phyloP scores from a whole-genome alignment of 2,888 invertebrate genomes.

The Diarsia dahlii region DNA sequence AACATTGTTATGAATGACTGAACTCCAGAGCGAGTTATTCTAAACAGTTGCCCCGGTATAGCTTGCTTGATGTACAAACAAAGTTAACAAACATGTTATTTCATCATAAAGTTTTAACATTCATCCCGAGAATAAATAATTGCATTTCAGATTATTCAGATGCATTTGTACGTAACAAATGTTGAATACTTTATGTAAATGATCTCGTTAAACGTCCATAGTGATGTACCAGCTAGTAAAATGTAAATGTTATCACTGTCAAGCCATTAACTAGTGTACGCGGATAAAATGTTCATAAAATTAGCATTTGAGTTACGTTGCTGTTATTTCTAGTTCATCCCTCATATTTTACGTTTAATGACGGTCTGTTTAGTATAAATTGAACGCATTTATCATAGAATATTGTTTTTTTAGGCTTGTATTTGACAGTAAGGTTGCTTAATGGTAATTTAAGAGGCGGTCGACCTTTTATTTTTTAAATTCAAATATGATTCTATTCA shows the following conservation, averaged over 20 bases:
- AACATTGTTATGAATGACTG: background rate
- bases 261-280: slow-evolving; percentile 66
- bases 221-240: slow-evolving; percentile 66
- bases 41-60: background rate
- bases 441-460: slow-evolving; percentile 11
- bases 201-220: slow-evolving; percentile 45
- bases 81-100: background rate
- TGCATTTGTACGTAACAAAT: slow-evolving; percentile 60
- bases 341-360: slow-evolving; percentile 41
- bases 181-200: slow-evolving; percentile 61
- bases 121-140: slow-evolving; percentile 28
- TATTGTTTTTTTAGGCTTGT: slow-evolving; percentile 31
- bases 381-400: slow-evolving; percentile 36
- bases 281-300: slow-evolving; percentile 67
- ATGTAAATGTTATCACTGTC: slow-evolving; percentile 75
- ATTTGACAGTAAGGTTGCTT: slow-evolving; percentile 19
- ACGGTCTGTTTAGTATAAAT: slow-evolving; percentile 32
- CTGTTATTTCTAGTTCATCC: slow-evolving; percentile 46
- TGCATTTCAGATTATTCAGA: slow-evolving; percentile 56
- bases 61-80: background rate
- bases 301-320: slow-evolving; percentile 66
- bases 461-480: background rate
- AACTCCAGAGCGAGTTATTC: background rate
- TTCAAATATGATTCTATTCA: background rate
- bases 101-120: slow-evolving; percentile 3